These are phyloP conservation scores for Hypotaenidia okinawae DNA, from an alignment of 2,797 vertebrate genomes.

Conservation along the genomic window DNA sequence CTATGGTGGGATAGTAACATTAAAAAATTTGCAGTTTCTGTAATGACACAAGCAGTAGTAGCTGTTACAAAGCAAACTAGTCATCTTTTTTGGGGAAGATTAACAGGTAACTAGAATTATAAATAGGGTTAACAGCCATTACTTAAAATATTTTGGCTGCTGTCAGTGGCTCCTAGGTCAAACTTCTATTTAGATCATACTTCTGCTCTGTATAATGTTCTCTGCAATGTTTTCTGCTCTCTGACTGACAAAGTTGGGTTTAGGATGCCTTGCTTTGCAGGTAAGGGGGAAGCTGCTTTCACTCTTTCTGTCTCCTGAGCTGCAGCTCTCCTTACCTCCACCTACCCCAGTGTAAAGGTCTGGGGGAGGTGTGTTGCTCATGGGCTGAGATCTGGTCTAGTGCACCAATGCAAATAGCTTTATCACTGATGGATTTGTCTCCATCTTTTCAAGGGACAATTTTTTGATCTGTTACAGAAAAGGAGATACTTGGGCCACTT, in stretches of 20 bases:
- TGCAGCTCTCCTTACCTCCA: not conserved
- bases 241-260: not conserved
- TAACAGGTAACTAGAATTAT: not conserved
- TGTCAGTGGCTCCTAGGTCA: not conserved
- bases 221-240: not conserved
- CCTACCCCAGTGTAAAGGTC: not conserved
- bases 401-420: not conserved
- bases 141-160: not conserved
- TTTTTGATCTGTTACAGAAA: not conserved
- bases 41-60: not conserved
- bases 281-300: not conserved
- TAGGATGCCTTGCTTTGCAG: not conserved
- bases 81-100: not conserved
- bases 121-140: not conserved
- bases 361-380: not conserved
- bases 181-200: not conserved
- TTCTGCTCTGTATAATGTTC: not conserved
- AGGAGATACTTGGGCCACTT: not conserved
- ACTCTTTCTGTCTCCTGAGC: not conserved
- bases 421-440: not conserved
- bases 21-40: not conserved
- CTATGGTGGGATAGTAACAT: not conserved
- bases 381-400: not conserved
- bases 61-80: not conserved
- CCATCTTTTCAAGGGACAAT: not conserved